Evolutionary conservation across 92 coral and sea anemone species (phyloP).

Genomic region (Phenganax stokvisi): DNA sequence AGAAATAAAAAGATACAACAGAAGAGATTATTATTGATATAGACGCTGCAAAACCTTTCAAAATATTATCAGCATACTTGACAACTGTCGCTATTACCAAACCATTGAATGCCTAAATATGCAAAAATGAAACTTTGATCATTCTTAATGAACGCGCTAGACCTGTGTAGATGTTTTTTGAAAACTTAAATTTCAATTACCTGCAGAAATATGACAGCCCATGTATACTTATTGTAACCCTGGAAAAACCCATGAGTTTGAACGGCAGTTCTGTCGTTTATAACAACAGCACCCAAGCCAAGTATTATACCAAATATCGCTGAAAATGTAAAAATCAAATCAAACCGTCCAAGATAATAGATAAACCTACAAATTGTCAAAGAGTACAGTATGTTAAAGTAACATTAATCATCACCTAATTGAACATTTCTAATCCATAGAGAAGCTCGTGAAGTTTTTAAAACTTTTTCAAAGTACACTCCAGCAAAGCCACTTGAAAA

Average conservation of each 20-base stretch:
- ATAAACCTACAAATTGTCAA: background rate
- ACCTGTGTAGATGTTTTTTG: background rate
- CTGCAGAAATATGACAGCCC: conserved; percentile 87
- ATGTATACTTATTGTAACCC: conserved; percentile 79
- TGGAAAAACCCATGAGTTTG: conserved; percentile 69
- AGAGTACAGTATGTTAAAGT: background rate
- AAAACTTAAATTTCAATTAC: conserved; percentile 37
- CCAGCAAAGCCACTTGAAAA: conserved; percentile 99
- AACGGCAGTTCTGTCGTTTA: conserved; percentile 70
- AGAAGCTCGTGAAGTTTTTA: conserved; percentile 77
- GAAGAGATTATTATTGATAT: conserved; percentile 91
- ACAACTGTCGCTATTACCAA: conserved; percentile 94
- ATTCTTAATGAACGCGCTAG: background rate
- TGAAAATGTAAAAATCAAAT: conserved; percentile 36
- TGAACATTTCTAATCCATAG: conserved; percentile 96
- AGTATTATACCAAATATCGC: conserved; percentile 83
- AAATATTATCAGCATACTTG: conserved; percentile 96
- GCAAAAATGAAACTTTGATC: conserved; percentile 5
- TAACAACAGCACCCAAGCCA: conserved; percentile 70
- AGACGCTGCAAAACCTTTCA: conserved; percentile 95
- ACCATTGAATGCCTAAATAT: conserved; percentile 86
- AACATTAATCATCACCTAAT: conserved; percentile 54
- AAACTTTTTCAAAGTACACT: conserved; percentile 89
- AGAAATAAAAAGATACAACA: conserved; percentile 69
- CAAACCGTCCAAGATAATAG: background rate